A percentile compares a stretch with the other conserved stretches of the same genome.
Conservation (phyloP, 2,113 vertebrate genomes). For the Poeciliopsis turrubarensis region DNA sequence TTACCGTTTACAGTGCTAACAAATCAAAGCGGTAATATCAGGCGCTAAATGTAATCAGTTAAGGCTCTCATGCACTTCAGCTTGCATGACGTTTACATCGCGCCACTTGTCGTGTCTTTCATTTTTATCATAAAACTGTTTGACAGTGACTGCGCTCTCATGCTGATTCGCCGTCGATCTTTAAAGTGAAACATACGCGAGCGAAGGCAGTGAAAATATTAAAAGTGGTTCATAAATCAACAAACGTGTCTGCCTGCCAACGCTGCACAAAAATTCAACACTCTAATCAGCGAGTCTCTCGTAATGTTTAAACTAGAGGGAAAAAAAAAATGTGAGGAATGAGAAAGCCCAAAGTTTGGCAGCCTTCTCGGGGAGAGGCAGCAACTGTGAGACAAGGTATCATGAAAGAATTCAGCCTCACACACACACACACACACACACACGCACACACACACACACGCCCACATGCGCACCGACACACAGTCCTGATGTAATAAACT, state of each 20-base stretch:
- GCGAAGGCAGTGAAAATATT: too few relatives aligned
- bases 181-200: too few relatives aligned
- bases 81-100: too few relatives aligned
- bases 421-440: too few relatives aligned
- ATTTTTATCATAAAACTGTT: not conserved
- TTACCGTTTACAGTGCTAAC: not conserved
- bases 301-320: not conserved
- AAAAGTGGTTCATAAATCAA: not conserved
- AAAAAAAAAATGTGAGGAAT: not conserved
- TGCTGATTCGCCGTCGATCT: not conserved
- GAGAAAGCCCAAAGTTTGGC: conserved; percentile 10
- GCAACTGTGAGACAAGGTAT: not conserved
- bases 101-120: too few relatives aligned
- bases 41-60: too few relatives aligned
- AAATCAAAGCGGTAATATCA: not conserved
- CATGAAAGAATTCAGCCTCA: not conserved
- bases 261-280: not conserved
- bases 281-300: not conserved
- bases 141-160: not conserved
- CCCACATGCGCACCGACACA: not conserved
- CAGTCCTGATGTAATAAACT: not conserved
- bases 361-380: conserved; percentile 10
- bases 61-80: too few relatives aligned
- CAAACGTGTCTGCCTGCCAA: too few relatives aligned
- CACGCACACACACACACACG: not conserved